Base-by-base conservation (phyloP, 2,888 invertebrate species). In the Carterocephalus palaemon region DNA sequence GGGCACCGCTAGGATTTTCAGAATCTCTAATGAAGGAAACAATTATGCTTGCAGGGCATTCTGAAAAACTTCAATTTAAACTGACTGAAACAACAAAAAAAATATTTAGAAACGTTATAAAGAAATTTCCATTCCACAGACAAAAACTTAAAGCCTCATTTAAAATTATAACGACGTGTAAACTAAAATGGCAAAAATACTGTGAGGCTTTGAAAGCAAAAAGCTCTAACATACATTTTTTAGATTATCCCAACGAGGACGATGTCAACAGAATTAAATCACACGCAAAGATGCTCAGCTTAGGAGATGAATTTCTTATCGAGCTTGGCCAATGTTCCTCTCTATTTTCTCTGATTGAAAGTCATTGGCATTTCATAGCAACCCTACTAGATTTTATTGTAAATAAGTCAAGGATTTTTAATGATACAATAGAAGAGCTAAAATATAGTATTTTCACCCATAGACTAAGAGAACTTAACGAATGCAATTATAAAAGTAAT, bases 351-450 rank as follows among this genome's bases (percentile, higher is more conserved):
- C 4, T 10, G 12, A 7, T 26, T 26, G 8, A 39, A 16, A 22
- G n/a, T n/a, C 29, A 39, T 31, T 48, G 45, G 33, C 24, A 45
- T 7, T 29, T 45, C 3, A 48, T 48, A 16, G 24, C 17, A 24
- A 24, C 22, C 7, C 7, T 48, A 32, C 20, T 48, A 13, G 20
- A 37, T 20, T 48, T 48, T 8, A 9, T 48, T n/a, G 39, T 39
- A n/a, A n/a, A n/a, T n/a, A n/a, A n/a, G n/a, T n/a, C n/a, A n/a
- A n/a, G n/a, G n/a, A n/a, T n/a, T n/a, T n/a, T n/a, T n/a, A n/a
- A n/a, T n/a, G n/a, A n/a, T n/a, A n/a, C n/a, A n/a, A n/a, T n/a
- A n/a, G n/a, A 24, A 15, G 31, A 41, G 16, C 13, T 8, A 3
- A 7, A 17, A 2, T 19, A 32, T 9, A 12, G 31, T 20, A 31